phyloP scores from a whole-genome alignment of 1,140 invertebrate species.

The Onthophagus taurus region DNA sequence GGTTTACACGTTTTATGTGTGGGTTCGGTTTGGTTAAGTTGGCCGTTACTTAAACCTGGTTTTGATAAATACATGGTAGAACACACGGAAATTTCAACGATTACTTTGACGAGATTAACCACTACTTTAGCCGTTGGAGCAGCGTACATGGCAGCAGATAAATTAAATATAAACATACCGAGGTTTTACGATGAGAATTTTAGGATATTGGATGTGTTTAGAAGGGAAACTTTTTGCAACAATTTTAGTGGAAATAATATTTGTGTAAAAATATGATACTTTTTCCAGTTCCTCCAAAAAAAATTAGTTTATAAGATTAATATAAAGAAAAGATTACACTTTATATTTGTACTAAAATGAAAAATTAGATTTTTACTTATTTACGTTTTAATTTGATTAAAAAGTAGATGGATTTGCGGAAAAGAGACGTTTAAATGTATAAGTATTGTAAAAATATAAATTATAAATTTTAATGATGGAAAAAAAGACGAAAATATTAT shows the following conservation, averaged over 20 bases:
- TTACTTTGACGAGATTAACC: slow-evolving; percentile 55
- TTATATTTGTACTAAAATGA: neutral
- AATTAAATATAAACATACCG: slow-evolving; percentile 39
- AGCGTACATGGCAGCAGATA: slow-evolving; percentile 61
- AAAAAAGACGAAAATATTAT: slow-evolving; percentile 17
- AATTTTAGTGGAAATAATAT: neutral
- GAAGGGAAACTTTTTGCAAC: neutral
- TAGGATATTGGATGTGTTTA: slow-evolving; percentile 33
- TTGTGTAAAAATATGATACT: neutral
- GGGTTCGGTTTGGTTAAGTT: slow-evolving; percentile 94
- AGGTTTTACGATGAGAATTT: slow-evolving; percentile 44
- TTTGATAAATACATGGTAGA: slow-evolving; percentile 51
- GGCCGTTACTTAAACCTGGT: slow-evolving; percentile 66
- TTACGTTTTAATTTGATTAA: neutral
- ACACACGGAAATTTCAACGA: slow-evolving; percentile 40
- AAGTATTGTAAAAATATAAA: no score
- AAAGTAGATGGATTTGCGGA: neutral
- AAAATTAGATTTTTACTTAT: neutral
- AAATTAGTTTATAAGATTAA: neutral
- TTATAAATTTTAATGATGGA: no score
- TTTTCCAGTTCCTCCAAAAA: neutral
- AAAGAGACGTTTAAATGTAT: no score
- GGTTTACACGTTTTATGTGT: slow-evolving; percentile 82
- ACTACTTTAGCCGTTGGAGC: slow-evolving; percentile 63
- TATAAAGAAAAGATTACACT: no score